Base-by-base conservation (phyloP, 2,797 vertebrate species). In the Siniperca undulata region DNA sequence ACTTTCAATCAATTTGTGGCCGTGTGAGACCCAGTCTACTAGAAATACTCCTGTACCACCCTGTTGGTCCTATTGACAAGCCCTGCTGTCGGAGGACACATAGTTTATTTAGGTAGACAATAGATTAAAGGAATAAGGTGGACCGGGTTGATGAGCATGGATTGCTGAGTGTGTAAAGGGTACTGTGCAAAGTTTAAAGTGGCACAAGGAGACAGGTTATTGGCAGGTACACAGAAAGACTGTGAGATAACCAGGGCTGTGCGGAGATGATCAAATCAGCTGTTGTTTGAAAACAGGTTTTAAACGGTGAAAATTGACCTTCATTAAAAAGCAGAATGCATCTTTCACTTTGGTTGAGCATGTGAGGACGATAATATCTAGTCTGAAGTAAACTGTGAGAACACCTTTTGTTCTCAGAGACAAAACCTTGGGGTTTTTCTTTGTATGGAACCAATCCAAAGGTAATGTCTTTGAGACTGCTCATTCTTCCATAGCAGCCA, bases 121-220 rank as follows among this genome's bases (percentile, higher is more conserved):
- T 74, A 79, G 78, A 89, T 81, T 74, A 75, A 74, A 82, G 77
- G 17, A 76, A 71, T 74, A 70, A 82, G 62, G 71, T 71, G 71
- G 59, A 53, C 9, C 42, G 67, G 70, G 74, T 80, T 82, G 83
- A 76, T 86, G 83, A 81, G 53, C 82, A 89, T 87, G 77, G 88
- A 90, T 87, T 84, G 38, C 17, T 85, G 27, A 59, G 77, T 81
- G 67, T 64, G 80, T 78, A 66, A 34, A 58, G 65, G 70, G 48
- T 65, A n/a, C 60, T 24, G 71, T 79, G 80, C 52, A 78, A 76
- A 77, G 56, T 77, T 70, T 72, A 82, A 74, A 76, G 46, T 69
- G 56, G 77, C 68, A 65, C 27, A 55, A 55, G 42, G 56, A 83
- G 80, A 78, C 56, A 27, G 46, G 40, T 55, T 83, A 78, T 81